phyloP scores from a whole-genome alignment of 2,888 invertebrate genomes.

The Catocala fraxini region DNA sequence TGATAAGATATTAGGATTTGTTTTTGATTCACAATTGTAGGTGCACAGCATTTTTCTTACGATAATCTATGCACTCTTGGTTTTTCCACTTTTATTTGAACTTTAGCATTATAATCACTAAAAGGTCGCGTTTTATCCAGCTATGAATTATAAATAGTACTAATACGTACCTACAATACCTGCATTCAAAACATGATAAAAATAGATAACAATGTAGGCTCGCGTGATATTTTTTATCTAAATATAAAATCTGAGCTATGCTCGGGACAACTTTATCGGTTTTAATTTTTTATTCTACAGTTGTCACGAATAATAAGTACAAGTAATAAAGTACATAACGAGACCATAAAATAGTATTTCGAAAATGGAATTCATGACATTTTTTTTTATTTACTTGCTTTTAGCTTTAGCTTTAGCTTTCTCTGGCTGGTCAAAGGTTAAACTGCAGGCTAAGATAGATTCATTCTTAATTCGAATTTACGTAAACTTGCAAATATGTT shows the following conservation, averaged over 20 bases:
- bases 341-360: no score
- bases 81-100: background rate
- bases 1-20: no score
- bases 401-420: no score
- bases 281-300: background rate
- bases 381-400: no score
- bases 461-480: no score
- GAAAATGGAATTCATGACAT: no score
- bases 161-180: background rate
- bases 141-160: constrained; percentile 16
- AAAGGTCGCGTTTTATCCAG: constrained; percentile 16
- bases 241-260: constrained; percentile 23
- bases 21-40: no score
- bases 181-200: constrained; percentile 30
- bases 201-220: constrained; percentile 14
- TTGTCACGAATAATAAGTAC: background rate
- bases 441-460: no score
- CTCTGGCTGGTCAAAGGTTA: no score
- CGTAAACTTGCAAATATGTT: no score
- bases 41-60: no score
- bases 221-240: constrained; percentile 31
- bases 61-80: background rate
- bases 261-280: constrained; percentile 9
- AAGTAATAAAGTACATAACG: no score
- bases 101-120: constrained; percentile 13